Evolutionary conservation across 2,888 invertebrate species (phyloP).

Genomic region (Platynereis dumerilii): DNA sequence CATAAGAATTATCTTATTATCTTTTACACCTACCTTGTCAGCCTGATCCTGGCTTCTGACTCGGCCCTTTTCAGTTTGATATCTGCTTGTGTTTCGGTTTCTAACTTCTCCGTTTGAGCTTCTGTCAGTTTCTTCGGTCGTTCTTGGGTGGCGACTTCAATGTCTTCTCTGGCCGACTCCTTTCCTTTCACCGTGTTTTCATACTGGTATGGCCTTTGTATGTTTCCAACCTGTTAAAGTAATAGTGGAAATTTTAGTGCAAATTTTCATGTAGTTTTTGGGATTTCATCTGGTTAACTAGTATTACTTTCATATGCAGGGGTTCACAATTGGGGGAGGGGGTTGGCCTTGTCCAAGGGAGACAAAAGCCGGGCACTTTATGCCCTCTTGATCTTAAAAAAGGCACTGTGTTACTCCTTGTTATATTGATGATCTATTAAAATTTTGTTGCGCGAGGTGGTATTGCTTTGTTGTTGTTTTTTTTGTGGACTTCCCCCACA

Average conservation of each 20-base stretch:
- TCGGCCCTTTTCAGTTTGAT: constrained; percentile 54
- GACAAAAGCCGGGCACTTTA: no score
- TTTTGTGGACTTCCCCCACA: no score
- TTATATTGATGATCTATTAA: no score
- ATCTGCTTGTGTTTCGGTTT: constrained; percentile 53
- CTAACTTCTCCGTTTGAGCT: constrained; percentile 49
- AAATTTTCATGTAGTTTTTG: no score
- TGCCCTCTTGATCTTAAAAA: no score
- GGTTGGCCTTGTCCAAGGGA: no score
- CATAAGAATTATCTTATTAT: no score
- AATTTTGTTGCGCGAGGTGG: no score
- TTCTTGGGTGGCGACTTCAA: constrained; percentile 55
- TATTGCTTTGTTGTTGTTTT: no score
- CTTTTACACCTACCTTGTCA: constrained; percentile 43
- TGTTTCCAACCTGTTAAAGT: constrained; percentile 53
- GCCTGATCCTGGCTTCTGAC: constrained; percentile 51
- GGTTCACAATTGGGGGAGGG: no score
- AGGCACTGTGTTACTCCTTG: no score
- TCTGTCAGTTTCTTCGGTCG: constrained; percentile 52
- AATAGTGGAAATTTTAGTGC: no score
- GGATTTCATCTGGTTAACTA: neutral
- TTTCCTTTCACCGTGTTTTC: constrained; percentile 56
- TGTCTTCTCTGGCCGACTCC: constrained; percentile 57
- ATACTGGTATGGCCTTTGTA: constrained; percentile 51
- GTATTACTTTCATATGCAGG: neutral